Conservation (phyloP, 2,888 invertebrate genomes). For the Spilosoma lubricipeda region DNA sequence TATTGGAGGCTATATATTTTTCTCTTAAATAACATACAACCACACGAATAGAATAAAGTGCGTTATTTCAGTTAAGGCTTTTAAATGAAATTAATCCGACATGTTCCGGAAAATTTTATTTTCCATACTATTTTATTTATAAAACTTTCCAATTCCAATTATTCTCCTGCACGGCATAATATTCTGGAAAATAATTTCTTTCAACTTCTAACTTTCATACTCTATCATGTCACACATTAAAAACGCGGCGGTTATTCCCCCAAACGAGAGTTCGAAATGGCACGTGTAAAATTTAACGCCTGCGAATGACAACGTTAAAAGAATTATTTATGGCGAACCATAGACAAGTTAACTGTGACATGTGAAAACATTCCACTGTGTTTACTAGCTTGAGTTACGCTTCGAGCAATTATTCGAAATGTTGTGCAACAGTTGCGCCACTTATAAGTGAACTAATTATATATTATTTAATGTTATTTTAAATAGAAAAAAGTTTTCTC, state of each 20-base stretch:
- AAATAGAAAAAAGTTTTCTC: too few relatives aligned
- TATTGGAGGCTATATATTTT: too few relatives aligned
- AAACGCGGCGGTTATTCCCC: constrained; percentile 2
- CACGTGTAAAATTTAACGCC: constrained; percentile 41
- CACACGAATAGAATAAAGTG: too few relatives aligned
- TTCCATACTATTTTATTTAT: neutral
- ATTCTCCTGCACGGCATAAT: neutral
- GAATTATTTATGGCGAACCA: constrained; percentile 64
- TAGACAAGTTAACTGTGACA: constrained; percentile 55
- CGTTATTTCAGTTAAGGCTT: neutral
- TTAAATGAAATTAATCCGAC: neutral
- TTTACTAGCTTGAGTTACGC: constrained; percentile 3
- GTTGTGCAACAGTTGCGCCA: neutral
- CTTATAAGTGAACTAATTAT: neutral
- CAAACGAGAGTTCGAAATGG: constrained; percentile 31
- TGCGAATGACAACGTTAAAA: constrained; percentile 67
- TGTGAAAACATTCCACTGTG: constrained; percentile 15
- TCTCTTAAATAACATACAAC: too few relatives aligned
- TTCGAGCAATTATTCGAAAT: neutral
- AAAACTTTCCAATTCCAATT: neutral
- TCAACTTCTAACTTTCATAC: neutral
- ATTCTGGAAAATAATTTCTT: neutral
- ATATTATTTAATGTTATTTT: too few relatives aligned
- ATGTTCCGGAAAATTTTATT: neutral
- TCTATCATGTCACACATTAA: neutral